These are phyloP conservation scores for Ataeniobius toweri DNA, from an alignment of 2,797 vertebrate species.

Conservation along the genomic window DNA sequence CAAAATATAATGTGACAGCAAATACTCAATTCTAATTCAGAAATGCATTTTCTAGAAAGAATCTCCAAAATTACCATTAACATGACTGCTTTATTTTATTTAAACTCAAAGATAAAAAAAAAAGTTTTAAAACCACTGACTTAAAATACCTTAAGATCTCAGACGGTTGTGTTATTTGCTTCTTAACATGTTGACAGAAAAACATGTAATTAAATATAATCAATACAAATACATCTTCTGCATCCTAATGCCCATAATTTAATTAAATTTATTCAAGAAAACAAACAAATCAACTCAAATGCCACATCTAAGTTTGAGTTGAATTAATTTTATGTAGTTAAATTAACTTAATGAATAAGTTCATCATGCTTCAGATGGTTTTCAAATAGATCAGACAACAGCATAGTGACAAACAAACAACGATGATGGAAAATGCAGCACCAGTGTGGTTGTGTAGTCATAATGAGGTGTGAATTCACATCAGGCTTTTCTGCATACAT, in stretches of 20 bases:
- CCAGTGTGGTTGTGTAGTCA: constrained; percentile 22
- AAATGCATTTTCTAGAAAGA: background rate
- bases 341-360: background rate
- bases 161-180: background rate
- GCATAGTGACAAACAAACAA: background rate
- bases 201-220: background rate
- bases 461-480: constrained; percentile 12
- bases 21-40: background rate
- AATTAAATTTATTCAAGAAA: background rate
- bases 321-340: background rate
- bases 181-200: background rate
- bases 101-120: background rate
- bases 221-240: background rate
- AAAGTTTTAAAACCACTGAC: background rate
- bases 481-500: background rate
- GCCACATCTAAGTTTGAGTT: background rate
- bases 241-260: background rate
- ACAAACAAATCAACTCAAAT: background rate
- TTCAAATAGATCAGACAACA: background rate
- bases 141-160: background rate
- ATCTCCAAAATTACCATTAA: background rate
- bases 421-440: constrained; percentile 24
- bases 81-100: background rate
- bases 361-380: background rate
- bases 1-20: background rate